These are phyloP conservation scores for Perithous albicinctus DNA, from an alignment of 2,888 invertebrate genomes.

Conservation along the genomic window DNA sequence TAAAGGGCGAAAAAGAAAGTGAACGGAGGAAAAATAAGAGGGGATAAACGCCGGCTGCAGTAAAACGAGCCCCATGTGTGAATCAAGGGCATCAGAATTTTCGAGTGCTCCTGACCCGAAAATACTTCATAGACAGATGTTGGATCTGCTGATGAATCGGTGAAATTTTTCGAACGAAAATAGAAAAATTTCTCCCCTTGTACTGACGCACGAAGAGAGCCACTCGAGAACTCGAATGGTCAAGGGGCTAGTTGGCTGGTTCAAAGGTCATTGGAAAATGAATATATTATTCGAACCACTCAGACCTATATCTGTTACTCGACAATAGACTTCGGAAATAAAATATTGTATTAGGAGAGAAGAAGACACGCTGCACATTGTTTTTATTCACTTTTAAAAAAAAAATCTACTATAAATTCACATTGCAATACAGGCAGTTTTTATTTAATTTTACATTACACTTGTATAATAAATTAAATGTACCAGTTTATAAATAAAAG, in stretches of 20 bases:
- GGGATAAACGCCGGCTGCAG: background rate
- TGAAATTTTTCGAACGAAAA: conserved; percentile 12
- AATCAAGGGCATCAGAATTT: conserved; percentile 7
- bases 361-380: background rate
- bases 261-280: conserved; percentile 28
- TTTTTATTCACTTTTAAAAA: too few relatives aligned
- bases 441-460: too few relatives aligned
- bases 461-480: too few relatives aligned
- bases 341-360: background rate
- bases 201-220: background rate
- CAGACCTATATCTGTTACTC: conserved; percentile 1
- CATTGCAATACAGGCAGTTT: too few relatives aligned
- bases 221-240: conserved; percentile 7
- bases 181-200: conserved; percentile 14
- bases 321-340: conserved; percentile 12
- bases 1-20: background rate
- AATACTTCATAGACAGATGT: conserved; percentile 12
- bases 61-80: background rate
- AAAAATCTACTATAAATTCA: too few relatives aligned
- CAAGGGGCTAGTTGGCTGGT: conserved; percentile 18
- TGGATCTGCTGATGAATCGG: conserved; percentile 4
- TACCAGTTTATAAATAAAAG: too few relatives aligned
- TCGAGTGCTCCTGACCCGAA: conserved; percentile 13
- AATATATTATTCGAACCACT: conserved; percentile 34
- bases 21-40: background rate